Conservation (phyloP, 2,113 vertebrate genomes). For the Ploceus nigricollis region DNA sequence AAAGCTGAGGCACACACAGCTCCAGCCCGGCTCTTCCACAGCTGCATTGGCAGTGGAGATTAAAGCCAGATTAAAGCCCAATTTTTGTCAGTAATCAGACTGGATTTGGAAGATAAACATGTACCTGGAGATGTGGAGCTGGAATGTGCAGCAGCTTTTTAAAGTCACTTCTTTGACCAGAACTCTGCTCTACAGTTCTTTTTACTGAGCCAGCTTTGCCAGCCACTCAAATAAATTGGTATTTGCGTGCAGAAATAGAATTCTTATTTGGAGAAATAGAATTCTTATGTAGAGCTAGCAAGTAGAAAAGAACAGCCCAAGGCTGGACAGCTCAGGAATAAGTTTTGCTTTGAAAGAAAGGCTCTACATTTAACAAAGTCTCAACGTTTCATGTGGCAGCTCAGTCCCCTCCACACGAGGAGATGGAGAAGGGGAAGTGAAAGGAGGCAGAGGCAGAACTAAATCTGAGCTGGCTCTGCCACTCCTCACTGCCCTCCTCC, state of each 20-base stretch:
- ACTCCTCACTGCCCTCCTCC: neutral
- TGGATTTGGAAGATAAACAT: neutral
- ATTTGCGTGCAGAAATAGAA: neutral
- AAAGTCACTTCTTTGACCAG: neutral
- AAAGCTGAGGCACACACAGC: neutral
- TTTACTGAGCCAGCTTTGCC: neutral
- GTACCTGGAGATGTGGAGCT: neutral
- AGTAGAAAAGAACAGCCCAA: neutral
- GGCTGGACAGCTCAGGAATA: neutral
- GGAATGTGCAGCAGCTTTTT: neutral
- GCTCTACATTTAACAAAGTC: neutral
- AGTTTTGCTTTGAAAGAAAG: neutral
- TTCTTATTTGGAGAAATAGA: neutral
- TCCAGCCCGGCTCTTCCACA: neutral
- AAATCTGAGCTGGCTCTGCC: neutral
- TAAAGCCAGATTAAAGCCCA: slow-evolving; percentile 13
- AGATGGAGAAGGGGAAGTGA: neutral
- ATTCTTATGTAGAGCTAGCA: neutral
- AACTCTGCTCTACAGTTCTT: neutral
- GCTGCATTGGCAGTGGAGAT: neutral
- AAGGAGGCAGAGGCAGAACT: neutral
- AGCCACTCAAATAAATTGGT: neutral
- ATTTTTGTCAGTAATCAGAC: neutral
- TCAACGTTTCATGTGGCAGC: neutral
- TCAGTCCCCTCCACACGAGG: neutral